phyloP scores from a whole-genome alignment of 2,113 vertebrate genomes.

The Scophthalmus maximus region DNA sequence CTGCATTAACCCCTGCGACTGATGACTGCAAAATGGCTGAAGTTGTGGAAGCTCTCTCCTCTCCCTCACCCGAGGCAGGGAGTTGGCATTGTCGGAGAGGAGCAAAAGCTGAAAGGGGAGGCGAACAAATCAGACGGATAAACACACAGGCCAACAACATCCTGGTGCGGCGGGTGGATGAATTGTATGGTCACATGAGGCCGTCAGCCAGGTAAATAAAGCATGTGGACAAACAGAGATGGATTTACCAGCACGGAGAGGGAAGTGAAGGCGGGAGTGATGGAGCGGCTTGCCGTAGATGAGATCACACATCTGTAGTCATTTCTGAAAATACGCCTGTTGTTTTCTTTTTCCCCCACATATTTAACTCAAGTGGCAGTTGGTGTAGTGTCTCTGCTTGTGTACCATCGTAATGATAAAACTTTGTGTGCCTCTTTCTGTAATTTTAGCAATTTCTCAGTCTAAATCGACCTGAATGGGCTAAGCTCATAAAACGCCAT shows the following conservation, averaged over 20 bases:
- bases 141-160: not conserved
- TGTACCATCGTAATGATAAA: not conserved
- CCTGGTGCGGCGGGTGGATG: conserved; percentile 32
- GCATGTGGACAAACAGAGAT: conserved; percentile 34
- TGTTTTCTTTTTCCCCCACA: not conserved
- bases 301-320: conserved; percentile 7
- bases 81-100: not conserved
- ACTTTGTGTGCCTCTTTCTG: not conserved
- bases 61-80: not conserved
- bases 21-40: not conserved
- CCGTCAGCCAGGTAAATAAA: conserved; percentile 32
- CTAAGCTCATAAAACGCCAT: too few relatives aligned
- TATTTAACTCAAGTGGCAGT: not conserved
- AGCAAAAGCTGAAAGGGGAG: not conserved
- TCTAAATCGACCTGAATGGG: too few relatives aligned
- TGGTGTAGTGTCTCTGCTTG: too few relatives aligned
- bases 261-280: conserved; percentile 3
- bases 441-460: conserved; percentile 8
- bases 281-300: not conserved
- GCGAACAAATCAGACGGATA: not conserved
- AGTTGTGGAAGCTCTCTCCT: not conserved
- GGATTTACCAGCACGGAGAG: conserved; percentile 15
- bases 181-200: conserved; percentile 13
- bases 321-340: not conserved
- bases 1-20: not conserved